Conservation (phyloP, 2,888 invertebrate species). For the Lobophora halterata region DNA sequence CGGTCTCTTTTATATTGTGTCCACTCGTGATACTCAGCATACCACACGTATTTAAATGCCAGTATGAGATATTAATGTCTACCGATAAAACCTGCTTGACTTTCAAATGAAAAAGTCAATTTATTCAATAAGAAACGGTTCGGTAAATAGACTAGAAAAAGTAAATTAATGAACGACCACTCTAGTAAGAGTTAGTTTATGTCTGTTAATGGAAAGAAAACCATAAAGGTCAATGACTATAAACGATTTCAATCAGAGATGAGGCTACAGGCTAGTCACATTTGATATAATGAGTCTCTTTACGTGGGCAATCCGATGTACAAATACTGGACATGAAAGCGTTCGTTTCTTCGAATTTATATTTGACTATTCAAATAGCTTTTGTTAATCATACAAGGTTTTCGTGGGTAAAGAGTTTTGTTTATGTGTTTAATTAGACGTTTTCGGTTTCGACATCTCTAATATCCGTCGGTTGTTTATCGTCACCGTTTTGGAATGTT, state of each 20-base stretch:
- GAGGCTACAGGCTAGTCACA: slow-evolving; percentile 40
- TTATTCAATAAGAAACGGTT: slow-evolving; percentile 47
- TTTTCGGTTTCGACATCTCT: slow-evolving; percentile 42
- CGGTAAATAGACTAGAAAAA: slow-evolving; percentile 46
- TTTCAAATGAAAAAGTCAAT: slow-evolving; percentile 47
- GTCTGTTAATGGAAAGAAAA: slow-evolving; percentile 50
- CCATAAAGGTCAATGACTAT: slow-evolving; percentile 52
- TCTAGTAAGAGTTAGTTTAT: slow-evolving; percentile 49
- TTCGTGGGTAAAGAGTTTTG: slow-evolving; percentile 40
- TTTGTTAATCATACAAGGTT: slow-evolving; percentile 44
- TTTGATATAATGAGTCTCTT: slow-evolving; percentile 41
- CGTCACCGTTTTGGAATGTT: slow-evolving; percentile 39
- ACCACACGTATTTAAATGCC: slow-evolving; percentile 53
- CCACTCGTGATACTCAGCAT: slow-evolving; percentile 42
- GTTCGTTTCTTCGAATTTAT: slow-evolving; percentile 40
- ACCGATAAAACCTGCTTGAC: slow-evolving; percentile 46
- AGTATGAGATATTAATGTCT: slow-evolving; percentile 53
- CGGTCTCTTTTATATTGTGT: slow-evolving; percentile 41
- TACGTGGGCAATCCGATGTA: slow-evolving; percentile 41
- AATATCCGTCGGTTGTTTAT: slow-evolving; percentile 38
- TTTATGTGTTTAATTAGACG: slow-evolving; percentile 46
- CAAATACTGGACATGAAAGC: slow-evolving; percentile 44
- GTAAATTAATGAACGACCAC: slow-evolving; percentile 47
- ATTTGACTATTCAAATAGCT: slow-evolving; percentile 43
- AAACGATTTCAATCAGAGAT: slow-evolving; percentile 46